Base-by-base conservation (phyloP, 30 jellyfish, hydroid and myxozoan species). In the Hydra vulgaris region DNA sequence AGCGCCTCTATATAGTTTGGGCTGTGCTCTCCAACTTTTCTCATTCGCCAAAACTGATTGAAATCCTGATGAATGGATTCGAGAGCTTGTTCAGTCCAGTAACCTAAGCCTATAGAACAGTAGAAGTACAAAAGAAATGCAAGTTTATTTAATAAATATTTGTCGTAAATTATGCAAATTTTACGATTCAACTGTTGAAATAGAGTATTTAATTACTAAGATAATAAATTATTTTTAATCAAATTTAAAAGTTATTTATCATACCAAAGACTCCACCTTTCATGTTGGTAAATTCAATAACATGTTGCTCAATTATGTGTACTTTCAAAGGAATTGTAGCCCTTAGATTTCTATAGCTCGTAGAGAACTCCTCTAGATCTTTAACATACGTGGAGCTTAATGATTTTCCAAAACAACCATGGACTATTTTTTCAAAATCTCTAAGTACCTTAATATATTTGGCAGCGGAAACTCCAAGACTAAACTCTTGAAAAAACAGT, bases 361-460 rank as follows among this genome's bases (percentile, higher is more conserved):
- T 71, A 27, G 27, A 27, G 20, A 71, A 20, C 27, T 12, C 5
- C n/a, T 71, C 53, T 71, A 71, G 20, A 23, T 53, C 53, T 71
- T 53, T 71, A 17, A 71, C 27, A 7, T 69, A 21, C 21, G 79
- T 20, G 26, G 53, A 71, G 53, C 56, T 20, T 71, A 20, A 71
- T 17, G 79, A 20, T 71, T 20, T 71, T 71, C 27, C 76, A 69
- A 71, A 71, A 12, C 79, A 71, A 20, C 53, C 18, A 71, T 20
- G 27, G 26, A 15, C 27, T 20, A 69, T 69, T 69, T 23, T 69
- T 69, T 69, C 26, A 69, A 69, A 69, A 23, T 23, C 76, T 69
- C 15, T 69, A 69, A 69, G 27, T 69, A 40, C 61, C 61, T 40
- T 40, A 12, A 40, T 40, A 12, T 40, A 40, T 40, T 40, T 40